These are phyloP conservation scores for Octomys mimax DNA, from an alignment of 2,797 vertebrate species.

Conservation along the genomic window DNA sequence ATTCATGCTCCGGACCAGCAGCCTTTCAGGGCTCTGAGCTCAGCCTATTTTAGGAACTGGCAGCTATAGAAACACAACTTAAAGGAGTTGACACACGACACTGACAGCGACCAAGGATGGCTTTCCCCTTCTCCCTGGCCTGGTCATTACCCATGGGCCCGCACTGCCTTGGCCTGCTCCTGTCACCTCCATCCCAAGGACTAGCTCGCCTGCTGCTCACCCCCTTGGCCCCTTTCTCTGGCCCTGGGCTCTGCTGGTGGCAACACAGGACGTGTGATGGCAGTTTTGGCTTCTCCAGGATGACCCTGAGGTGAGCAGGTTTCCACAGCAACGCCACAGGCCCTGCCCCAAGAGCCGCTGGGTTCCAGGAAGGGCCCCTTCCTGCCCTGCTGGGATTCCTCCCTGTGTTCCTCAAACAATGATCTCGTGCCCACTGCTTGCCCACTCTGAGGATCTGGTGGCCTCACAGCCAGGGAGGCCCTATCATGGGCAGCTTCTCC, in stretches of 20 bases:
- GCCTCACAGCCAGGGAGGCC: neutral
- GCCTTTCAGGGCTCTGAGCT: neutral
- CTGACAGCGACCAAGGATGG: neutral
- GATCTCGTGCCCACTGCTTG: neutral
- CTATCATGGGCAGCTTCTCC: neutral
- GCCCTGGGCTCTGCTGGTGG: neutral
- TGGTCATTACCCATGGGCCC: conserved; percentile 58
- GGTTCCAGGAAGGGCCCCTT: conserved; percentile 74
- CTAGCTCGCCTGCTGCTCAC: conserved; percentile 6
- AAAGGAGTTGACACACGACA: neutral
- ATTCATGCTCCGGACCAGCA: neutral
- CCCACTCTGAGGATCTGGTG: neutral
- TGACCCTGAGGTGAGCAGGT: conserved; percentile 54
- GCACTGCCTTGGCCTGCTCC: fast-evolving
- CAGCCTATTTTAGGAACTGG: conserved; percentile 14
- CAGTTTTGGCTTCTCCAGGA: conserved; percentile 56
- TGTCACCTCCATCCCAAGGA: neutral
- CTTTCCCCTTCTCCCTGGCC: neutral
- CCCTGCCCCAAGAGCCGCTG: conserved; percentile 69
- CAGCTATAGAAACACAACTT: conserved; percentile 43
- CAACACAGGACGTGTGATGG: conserved; percentile 5
- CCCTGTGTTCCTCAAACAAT: neutral
- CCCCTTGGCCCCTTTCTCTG: neutral
- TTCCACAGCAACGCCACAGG: conserved; percentile 64
- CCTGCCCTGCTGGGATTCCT: neutral